Base-by-base conservation (phyloP, 2,113 vertebrate species). In the Thymallus thymallus region DNA sequence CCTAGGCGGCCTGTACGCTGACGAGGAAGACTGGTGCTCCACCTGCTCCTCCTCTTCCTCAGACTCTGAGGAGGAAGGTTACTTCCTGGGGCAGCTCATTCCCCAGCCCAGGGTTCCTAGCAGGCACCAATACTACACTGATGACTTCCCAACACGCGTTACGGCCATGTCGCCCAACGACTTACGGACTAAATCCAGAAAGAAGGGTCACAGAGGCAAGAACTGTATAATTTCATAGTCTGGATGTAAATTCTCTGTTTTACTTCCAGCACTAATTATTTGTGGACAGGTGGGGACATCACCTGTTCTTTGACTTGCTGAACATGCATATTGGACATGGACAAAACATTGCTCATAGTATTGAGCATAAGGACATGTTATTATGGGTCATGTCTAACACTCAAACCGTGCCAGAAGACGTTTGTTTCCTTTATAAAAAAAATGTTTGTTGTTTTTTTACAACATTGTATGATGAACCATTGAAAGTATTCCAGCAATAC, bases 191-290 rank as follows among this genome's bases (percentile, higher is more conserved):
- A 95, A 94, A 91, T 89, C 94, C 84, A 95, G 95, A 86, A 96
- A 96, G 91, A 96, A 94, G 78, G 91, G 93, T 72, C 96, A 95
- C 80, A 96, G 95, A 87, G 95, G 96, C 76, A 99, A 98, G 92
- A 98, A 98, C 62, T 99, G 97, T 80, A 98, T 98, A 20, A 97
- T 99, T 90, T 99, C 96, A 29, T 98, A 96, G 94, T 45, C 32
- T 48, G 2, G 2, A n/a, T 68, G 32, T 14, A 14, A 46, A 12
- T 68, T 29, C 20, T 6, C 4, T 20, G 2, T 14, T 20, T 6
- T 66, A 14, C 29, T 81, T 73, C 78, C 68, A 80, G 85, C 82
- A 84, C 75, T 78, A 83, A 82, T 18, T 48, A 84, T 72, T 65
- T 62, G 69, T 72, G 69, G 24, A 76, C 69, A 45, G 26, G 26